Conservation (phyloP, 30 jellyfish, hydroid and myxozoan genomes). For the Nemopilema nomurai region DNA sequence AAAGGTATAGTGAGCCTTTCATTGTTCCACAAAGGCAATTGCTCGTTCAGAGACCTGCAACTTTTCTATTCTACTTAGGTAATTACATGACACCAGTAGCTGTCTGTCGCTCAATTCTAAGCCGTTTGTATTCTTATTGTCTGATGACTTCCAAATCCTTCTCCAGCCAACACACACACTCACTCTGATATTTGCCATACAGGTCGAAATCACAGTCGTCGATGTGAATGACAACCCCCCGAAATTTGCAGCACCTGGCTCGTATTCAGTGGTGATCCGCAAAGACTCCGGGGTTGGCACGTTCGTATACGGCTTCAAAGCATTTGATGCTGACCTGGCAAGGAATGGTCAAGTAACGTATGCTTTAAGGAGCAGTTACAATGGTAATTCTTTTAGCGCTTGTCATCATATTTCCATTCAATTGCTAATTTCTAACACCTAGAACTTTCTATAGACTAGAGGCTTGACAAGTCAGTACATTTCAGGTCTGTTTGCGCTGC, state of each 20-base stretch:
- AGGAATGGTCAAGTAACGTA: slow-evolving; percentile 47
- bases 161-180: no score
- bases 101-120: no score
- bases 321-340: slow-evolving; percentile 38
- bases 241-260: slow-evolving; percentile 35
- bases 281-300: slow-evolving; percentile 39
- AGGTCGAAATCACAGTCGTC: slow-evolving; percentile 6
- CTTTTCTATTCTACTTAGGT: no score
- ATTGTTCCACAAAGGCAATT: neutral
- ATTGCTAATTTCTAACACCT: neutral
- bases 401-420: neutral
- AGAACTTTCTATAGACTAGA: no score
- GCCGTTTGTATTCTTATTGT: no score
- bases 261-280: slow-evolving; percentile 50
- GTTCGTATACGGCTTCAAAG: slow-evolving; percentile 26
- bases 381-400: neutral
- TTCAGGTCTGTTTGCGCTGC: slow-evolving; percentile 28
- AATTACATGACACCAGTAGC: no score
- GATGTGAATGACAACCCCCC: slow-evolving; percentile 39
- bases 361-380: neutral
- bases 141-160: no score
- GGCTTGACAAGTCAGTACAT: no score
- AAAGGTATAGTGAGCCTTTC: slow-evolving; percentile 31
- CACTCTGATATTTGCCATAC: neutral
- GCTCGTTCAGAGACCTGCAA: no score